phyloP scores from a whole-genome alignment of 2,888 invertebrate species.

The Mesochorus sp. region DNA sequence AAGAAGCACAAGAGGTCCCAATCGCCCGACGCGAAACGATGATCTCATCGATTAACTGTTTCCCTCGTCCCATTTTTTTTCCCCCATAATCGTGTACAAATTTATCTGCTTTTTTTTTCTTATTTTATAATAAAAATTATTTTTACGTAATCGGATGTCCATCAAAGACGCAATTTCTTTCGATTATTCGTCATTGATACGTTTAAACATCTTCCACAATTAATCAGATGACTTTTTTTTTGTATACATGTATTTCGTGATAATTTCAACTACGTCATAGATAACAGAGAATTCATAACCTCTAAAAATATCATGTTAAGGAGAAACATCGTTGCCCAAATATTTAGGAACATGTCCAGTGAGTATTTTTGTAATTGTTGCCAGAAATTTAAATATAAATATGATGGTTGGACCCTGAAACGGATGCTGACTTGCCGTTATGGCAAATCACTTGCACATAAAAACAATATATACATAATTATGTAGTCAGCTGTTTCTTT shows the following conservation, averaged over 20 bases:
- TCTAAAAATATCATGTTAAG: slow-evolving; percentile 67
- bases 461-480: too few relatives aligned
- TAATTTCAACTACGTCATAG: background rate
- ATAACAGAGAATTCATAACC: slow-evolving; percentile 68
- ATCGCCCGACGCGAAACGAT: slow-evolving; percentile 67
- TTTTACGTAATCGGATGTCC: slow-evolving; percentile 61
- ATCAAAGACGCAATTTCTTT: background rate
- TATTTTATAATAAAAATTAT: slow-evolving; percentile 73
- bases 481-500: too few relatives aligned
- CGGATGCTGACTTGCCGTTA: background rate
- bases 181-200: background rate
- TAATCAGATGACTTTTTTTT: background rate
- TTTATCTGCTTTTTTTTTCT: slow-evolving; percentile 59
- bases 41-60: slow-evolving; percentile 60
- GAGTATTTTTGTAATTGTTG: slow-evolving; percentile 55
- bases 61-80: too few relatives aligned
- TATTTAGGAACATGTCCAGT: slow-evolving; percentile 72
- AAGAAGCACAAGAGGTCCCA: slow-evolving; percentile 69
- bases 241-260: background rate
- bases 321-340: slow-evolving; percentile 61
- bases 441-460: too few relatives aligned
- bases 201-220: background rate
- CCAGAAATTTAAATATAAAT: background rate
- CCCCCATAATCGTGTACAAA: background rate
- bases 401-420: background rate